Evolutionary conservation across 2,113 vertebrate species (phyloP), one percentile per base, ranked within the genome.

Genomic region (Callopanchax toddi): DNA sequence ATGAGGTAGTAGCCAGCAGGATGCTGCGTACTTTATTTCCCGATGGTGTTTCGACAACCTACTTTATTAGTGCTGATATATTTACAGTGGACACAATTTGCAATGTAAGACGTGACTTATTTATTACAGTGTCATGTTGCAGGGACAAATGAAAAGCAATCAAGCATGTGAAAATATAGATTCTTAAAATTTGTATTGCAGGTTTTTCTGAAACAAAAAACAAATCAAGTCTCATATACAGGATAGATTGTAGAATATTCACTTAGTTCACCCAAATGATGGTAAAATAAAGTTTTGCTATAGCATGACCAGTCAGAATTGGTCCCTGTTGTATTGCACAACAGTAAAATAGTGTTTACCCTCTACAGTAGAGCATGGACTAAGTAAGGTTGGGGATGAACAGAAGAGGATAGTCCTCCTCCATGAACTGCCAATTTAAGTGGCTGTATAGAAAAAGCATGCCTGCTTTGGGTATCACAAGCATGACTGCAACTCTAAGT

Each of bases 1-100:
- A 87, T 91, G 91, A 91, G 91, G 91, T 90, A 90, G 91, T 84
- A 90, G 89, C 85, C 90, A 91, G 84, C 87, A 87, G 87, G 81
- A 76, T 56, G 88, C 87, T 92, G 89, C 89, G 81, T 90, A 87
- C 86, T 88, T 87, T 74, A 68, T 52, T 83, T 85, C 86, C 80
- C 76, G 76, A 78, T 86, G 84, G 81, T 85, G 78, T 79, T 81
- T 84, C 71, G 76, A 84, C 88, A 90, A 82, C 84, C 82, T 86
- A 84, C 85, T 88, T 85, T 42, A 63, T 66, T 68, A 67, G 79
- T 20, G 73, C 66, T 66, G 72, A 86, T 82, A 83, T 88, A 91
- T 89, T 87, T 89, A 88, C 60, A 62, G 23, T 42, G 18, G 56
- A 81, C 69, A 77, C 74, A 82, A 84, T 45, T 78, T 81, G 71